Percentiles rank a stretch among this genome's conserved stretches.
Evolutionary conservation across 2,888 invertebrate species (phyloP).

Genomic region (Notodonta dromedarius): DNA sequence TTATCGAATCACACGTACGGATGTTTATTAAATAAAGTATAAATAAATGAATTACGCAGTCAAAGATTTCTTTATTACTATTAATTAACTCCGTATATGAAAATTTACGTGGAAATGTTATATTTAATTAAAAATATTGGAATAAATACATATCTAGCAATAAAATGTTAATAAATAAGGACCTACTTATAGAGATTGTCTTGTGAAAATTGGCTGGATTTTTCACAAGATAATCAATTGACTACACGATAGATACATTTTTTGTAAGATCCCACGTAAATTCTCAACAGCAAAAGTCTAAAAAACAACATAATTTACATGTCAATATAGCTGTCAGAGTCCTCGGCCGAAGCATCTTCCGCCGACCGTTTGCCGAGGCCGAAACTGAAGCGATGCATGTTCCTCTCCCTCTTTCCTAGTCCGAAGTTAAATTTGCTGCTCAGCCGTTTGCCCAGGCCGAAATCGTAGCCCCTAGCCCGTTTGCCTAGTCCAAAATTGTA

Average conservation of each 20-base stretch:
- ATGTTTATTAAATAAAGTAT: conserved; percentile 28
- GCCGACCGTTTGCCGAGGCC: conserved; percentile 83
- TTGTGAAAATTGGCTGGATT: conserved; percentile 70
- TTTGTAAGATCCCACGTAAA: conserved; percentile 45
- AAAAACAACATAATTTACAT: conserved; percentile 53
- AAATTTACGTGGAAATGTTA: conserved; percentile 38
- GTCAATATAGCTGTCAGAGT: conserved; percentile 62
- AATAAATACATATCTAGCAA: conserved; percentile 3
- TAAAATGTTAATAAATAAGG: conserved; percentile 4
- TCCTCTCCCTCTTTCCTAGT: conserved; percentile 81
- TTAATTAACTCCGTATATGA: conserved; percentile 38
- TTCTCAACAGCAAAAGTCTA: conserved; percentile 34
- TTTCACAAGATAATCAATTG: conserved; percentile 59
- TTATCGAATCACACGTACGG: conserved; percentile 26
- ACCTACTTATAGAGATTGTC: conserved; percentile 37
- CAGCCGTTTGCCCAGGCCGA: conserved; percentile 83
- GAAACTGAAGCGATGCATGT: conserved; percentile 81
- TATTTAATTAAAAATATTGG: conserved; percentile 6
- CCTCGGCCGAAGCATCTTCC: conserved; percentile 55
- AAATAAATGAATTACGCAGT: conserved; percentile 51
- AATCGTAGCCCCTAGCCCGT: conserved; percentile 75
- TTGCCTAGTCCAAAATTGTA: conserved; percentile 83
- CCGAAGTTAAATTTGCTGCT: conserved; percentile 83
- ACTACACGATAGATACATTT: not conserved
- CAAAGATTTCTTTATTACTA: conserved; percentile 46